Evolutionary conservation across 2,797 vertebrate species (phyloP), one percentile per base, ranked within the genome.

Genomic region (Paguma larvata): DNA sequence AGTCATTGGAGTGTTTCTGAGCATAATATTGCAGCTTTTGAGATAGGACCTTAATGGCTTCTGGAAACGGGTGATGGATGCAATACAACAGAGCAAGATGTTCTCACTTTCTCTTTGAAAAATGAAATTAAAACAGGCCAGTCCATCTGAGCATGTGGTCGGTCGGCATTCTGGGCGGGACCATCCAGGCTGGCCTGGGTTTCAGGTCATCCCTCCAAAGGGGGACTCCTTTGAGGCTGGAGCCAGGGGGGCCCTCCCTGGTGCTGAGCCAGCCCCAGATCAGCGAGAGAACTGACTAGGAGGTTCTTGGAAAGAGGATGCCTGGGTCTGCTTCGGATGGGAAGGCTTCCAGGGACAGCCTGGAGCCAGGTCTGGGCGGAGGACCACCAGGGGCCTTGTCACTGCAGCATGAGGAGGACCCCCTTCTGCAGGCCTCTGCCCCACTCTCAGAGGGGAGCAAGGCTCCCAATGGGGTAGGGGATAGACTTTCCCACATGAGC

Each of bases 1-100:
- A 94, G 46, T 48, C 5, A 5, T 25, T 11, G 63, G 62, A 83
- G n/a, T 75, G 38, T 80, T 80, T 97, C 44, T 92, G 92, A 73
- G 77, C 34, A 23, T 38, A 25, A 6, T 72, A 63, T 68, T 86
- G 83, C 62, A 80, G 44, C 41, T 79, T 75, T 59, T 90, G 65
- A 88, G 32, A 27, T 25, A 80, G 48, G 48, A 65, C 32, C 14
- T 65, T 85, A 67, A 15, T 67, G 62, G 63, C 41, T 91, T 92
- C 68, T 96, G 48, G 91, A 46, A 63, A 68, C 7, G 32, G 32
- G n/a, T 70, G 62, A 62, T 70, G 3, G 70, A 48, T 34, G 12
- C 83, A 38, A 44, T 9, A 89, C 13, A 79, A 62, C 6, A 44
- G 48, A 91, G 65, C 4, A 41, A 46, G 73, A 1, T 15, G 3